phyloP scores from a whole-genome alignment of 2,888 invertebrate genomes.

The Dryobota labecula region DNA sequence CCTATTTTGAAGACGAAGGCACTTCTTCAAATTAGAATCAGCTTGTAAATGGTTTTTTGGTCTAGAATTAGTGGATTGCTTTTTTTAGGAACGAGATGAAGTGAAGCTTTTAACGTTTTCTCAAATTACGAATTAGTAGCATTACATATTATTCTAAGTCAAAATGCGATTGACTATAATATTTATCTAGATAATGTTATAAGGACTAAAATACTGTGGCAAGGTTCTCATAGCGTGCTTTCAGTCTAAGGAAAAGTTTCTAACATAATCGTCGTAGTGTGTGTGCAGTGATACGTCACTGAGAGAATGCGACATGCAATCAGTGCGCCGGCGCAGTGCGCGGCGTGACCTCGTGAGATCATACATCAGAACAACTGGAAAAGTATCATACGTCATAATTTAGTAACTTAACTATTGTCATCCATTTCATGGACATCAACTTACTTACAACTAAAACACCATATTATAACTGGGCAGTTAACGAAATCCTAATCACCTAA shows the following conservation, averaged over 20 bases:
- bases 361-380: slow-evolving; percentile 67
- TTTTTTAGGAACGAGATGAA: slow-evolving; percentile 21
- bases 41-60: slow-evolving; percentile 47
- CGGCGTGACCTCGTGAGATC: slow-evolving; percentile 69
- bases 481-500: slow-evolving; percentile 72
- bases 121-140: slow-evolving; percentile 32
- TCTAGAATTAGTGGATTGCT: slow-evolving; percentile 32
- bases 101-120: slow-evolving; percentile 11
- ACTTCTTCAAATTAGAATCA: slow-evolving; percentile 10
- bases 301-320: slow-evolving; percentile 46
- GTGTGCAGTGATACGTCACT: slow-evolving; percentile 66
- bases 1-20: slow-evolving; percentile 48
- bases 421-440: slow-evolving; percentile 83
- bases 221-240: slow-evolving; percentile 67
- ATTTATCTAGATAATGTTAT: slow-evolving; percentile 53
- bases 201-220: slow-evolving; percentile 71
- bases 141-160: slow-evolving; percentile 43
- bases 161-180: slow-evolving; percentile 51
- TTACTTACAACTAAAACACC: slow-evolving; percentile 74
- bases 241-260: slow-evolving; percentile 57
- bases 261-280: slow-evolving; percentile 51
- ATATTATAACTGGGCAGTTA: slow-evolving; percentile 69
- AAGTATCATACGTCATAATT: slow-evolving; percentile 73
- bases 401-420: slow-evolving; percentile 77
- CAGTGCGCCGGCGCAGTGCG: slow-evolving; percentile 43